Conservation (phyloP, 2,797 vertebrate genomes). For the Martes flavigula region DNA sequence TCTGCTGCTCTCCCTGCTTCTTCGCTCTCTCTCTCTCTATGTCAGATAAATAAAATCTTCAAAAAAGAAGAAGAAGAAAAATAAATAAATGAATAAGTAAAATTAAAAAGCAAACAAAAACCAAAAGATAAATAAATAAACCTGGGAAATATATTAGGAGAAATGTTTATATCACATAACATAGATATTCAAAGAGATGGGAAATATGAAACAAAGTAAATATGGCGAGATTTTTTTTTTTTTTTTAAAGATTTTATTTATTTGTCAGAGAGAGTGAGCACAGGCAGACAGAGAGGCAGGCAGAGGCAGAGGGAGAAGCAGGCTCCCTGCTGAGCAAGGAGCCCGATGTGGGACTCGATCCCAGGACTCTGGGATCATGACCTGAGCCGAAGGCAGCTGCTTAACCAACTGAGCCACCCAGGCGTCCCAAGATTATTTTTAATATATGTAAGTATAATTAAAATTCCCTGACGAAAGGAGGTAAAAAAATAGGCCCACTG, state of each 20-base stretch:
- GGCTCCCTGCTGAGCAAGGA: no score
- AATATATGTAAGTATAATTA: not conserved
- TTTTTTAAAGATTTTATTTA: no score
- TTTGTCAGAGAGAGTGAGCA: no score
- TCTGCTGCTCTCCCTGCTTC: not conserved
- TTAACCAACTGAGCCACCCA: no score
- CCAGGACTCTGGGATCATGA: no score
- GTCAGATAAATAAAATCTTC: not conserved
- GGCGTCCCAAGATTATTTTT: no score
- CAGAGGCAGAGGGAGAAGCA: no score
- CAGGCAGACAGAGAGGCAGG: no score
- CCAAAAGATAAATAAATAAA: not conserved
- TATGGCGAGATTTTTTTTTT: not conserved
- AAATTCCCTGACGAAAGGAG: not conserved
- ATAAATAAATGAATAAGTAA: not conserved
- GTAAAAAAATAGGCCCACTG: not conserved
- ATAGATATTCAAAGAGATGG: not conserved
- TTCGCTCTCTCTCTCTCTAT: not conserved
- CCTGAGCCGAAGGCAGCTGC: no score
- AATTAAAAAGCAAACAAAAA: not conserved
- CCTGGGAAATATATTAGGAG: not conserved
- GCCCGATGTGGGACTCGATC: no score
- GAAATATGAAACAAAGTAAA: not conserved
- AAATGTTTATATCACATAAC: not conserved
- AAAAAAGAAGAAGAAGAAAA: not conserved